These are phyloP conservation scores for Hystrix cristata DNA, from an alignment of 2,113 vertebrate species.

Conservation along the genomic window DNA sequence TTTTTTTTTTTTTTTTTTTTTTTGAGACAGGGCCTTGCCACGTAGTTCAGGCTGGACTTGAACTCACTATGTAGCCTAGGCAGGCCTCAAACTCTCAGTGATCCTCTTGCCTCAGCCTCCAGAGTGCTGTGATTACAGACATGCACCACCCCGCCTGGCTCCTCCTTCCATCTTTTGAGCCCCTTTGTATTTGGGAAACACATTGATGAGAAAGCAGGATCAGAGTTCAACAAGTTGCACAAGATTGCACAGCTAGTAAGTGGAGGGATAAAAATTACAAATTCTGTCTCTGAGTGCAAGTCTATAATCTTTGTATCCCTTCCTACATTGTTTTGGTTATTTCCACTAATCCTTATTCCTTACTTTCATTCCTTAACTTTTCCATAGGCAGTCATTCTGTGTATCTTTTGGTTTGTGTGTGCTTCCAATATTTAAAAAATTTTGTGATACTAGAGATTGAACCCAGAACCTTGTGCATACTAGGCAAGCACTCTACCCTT, in stretches of 20 bases:
- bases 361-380: neutral
- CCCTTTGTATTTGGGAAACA: neutral
- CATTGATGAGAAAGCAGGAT: neutral
- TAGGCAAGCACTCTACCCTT: neutral
- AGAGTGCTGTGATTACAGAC: too few relatives aligned
- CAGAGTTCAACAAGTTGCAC: neutral
- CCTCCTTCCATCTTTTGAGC: neutral
- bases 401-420: neutral
- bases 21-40: too few relatives aligned
- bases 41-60: too few relatives aligned
- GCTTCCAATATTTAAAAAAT: constrained; percentile 2
- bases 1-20: too few relatives aligned
- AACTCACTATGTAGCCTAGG: too few relatives aligned
- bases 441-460: neutral
- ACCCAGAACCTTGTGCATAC: neutral
- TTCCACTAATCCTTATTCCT: neutral
- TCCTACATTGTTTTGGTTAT: neutral
- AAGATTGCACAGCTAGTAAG: neutral
- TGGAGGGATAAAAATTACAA: neutral
- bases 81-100: too few relatives aligned
- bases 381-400: neutral
- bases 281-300: neutral
- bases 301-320: neutral
- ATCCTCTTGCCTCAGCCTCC: too few relatives aligned
- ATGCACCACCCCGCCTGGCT: too few relatives aligned